These are phyloP conservation scores for Cephus pygmeus DNA, from an alignment of 2,888 invertebrate species.

Conservation along the genomic window DNA sequence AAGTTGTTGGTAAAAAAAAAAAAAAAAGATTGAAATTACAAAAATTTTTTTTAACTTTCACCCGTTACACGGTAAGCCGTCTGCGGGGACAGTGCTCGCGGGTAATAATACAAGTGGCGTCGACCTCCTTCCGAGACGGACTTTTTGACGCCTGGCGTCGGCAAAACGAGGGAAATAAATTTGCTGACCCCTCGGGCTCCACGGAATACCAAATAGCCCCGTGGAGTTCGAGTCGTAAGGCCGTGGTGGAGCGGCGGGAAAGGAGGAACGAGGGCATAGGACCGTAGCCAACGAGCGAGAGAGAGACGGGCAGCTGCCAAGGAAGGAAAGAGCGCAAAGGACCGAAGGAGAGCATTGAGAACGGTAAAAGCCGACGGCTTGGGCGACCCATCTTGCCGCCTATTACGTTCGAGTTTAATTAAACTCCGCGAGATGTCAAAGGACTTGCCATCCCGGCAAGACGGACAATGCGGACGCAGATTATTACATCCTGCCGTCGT, in stretches of 20 bases:
- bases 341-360: background rate
- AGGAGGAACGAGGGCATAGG: background rate
- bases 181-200: constrained; percentile 14
- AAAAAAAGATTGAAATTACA: no score
- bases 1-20: no score
- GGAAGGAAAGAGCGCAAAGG: background rate
- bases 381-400: constrained; percentile 27
- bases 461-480: constrained; percentile 65
- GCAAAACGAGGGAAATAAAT: constrained; percentile 14
- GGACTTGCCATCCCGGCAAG: constrained; percentile 56
- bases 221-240: background rate
- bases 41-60: no score
- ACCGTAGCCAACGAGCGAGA: background rate
- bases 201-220: constrained; percentile 11
- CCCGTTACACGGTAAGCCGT: no score
- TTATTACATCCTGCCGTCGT: constrained; percentile 55
- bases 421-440: constrained; percentile 64
- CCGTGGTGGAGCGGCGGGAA: no score
- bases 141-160: background rate
- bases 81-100: background rate
- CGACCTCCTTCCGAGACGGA: background rate
- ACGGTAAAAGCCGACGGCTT: background rate
- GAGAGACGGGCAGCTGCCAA: background rate
- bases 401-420: constrained; percentile 63
- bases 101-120: constrained; percentile 13